Evolutionary conservation across 2,888 invertebrate species (phyloP), one percentile per base, ranked within the genome.

Genomic region (Drosophila aldrichi): DNA sequence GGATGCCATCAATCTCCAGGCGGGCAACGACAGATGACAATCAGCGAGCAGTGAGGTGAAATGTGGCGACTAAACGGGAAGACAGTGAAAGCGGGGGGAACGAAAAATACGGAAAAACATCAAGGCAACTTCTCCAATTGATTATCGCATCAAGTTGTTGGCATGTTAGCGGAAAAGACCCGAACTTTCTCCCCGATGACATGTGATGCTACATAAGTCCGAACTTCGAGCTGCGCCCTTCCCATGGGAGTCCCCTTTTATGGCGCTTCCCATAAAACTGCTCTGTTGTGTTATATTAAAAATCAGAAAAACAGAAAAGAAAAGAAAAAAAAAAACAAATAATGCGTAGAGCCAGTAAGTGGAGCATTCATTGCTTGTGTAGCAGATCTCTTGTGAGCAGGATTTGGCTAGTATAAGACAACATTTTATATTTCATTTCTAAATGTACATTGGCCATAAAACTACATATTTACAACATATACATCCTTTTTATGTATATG

Each of bases 1-100:
- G 79, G 72, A 65, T 72, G 68, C 75, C 84, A 84, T 84, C 81
- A 81, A 87, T 87, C 88, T 79, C 59, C 51, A 38, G 71, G 63
- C 56, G 41, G 67, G 63, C 56, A 81, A 60, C 81, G 77, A 78
- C 74, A 71, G 71, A 77, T 77, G 79, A 74, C 82, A 77, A 79
- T 68, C 71, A 72, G 61, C 72, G 67, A 9, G 51, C 56, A 54
- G 34, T 10, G 29, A 60, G 51, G 56, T 38, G 34, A 18, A 32
- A 40, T 44, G 22, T 14, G 43, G 41, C n/a, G 48, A n/a, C 25
- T 36, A 34, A 34, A 40, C 25, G 14, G 41, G 22, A n/a, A 10
- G 25, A 40, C 25, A 10, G 41, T 18, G n/a, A 10, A 5, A 12
- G 20, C 34, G 20, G 52, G 5, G 5, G 2, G 16, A 20, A 4